A percentile compares a stretch with the other conserved stretches of the same genome.
Conservation (phyloP, 2,797 vertebrate genomes). For the Alcedo atthis region DNA sequence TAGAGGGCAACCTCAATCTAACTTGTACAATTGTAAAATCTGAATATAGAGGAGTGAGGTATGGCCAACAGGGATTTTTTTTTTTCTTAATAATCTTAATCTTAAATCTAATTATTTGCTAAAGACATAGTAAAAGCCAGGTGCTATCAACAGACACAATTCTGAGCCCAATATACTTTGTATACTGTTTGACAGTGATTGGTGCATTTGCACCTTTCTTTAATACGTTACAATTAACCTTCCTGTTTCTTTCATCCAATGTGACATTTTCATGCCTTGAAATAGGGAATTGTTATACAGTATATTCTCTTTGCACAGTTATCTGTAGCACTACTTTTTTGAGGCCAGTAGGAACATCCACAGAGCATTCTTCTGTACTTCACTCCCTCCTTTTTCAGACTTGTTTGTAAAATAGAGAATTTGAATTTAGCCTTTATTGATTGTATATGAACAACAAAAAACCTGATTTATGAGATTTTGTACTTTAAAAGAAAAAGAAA, state of each 20-base stretch:
- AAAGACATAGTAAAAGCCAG: constrained; percentile 84
- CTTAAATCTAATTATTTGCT: constrained; percentile 83
- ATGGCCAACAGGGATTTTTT: constrained; percentile 90
- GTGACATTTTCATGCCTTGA: constrained; percentile 84
- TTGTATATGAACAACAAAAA: constrained; percentile 98
- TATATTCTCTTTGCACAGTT: constrained; percentile 85
- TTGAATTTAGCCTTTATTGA: constrained; percentile 96
- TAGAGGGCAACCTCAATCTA: constrained; percentile 79
- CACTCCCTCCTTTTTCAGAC: constrained; percentile 89
- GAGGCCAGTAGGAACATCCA: constrained; percentile 92
- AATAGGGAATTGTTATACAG: constrained; percentile 80
- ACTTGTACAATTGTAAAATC: constrained; percentile 82
- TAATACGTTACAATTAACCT: constrained; percentile 77
- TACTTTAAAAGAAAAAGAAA: constrained; percentile 81
- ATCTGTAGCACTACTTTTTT: constrained; percentile 91
- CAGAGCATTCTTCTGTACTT: constrained; percentile 85
- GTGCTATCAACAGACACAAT: constrained; percentile 84
- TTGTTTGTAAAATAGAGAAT: constrained; percentile 94
- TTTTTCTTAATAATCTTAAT: constrained; percentile 82
- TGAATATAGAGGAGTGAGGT: constrained; percentile 92
- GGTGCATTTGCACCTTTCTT: constrained; percentile 80
- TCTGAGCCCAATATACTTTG: constrained; percentile 84
- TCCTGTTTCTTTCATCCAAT: constrained; percentile 83
- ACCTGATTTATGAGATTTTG: constrained; percentile 96
- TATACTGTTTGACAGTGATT: constrained; percentile 78